Base-by-base conservation (phyloP, 2,113 vertebrate species). In the Scolopax mira region DNA sequence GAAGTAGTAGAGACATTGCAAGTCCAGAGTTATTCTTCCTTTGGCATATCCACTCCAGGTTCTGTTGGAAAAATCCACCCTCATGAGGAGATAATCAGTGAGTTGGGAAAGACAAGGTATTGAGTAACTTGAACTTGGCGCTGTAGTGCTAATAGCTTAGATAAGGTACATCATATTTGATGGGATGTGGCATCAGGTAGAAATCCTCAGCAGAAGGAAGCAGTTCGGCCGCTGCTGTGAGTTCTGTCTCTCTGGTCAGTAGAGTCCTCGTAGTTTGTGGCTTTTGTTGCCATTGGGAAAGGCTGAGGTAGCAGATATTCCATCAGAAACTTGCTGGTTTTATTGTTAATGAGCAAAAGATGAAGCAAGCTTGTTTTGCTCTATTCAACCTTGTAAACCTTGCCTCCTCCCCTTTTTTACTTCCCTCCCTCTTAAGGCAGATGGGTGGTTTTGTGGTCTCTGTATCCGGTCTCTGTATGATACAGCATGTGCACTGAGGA, bases 371-470 rank as follows among this genome's bases (percentile, higher is more conserved):
- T 69, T 90, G 85, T 84, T 86, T 80, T 60, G 73, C 85, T 80
- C 74, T 90, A 89, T 52, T 92, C 82, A 60, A 57, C 65, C 48
- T 83, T 30, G 44, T n/a, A 22, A 81, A 14, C 42, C 48, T 54
- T 79, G 35, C 41, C 91, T 91, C 84, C 89, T 95, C 82, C 89
- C 28, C 35, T 7, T 74, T 74, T 6, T 21, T 35, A 33, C 75
- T 89, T 39, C 72, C 61, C 85, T 90, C 93, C 90, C 55, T 88
- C 89, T 24, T 15, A 31, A 79, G 70, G 94, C 80, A 37, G 28
- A 21, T 22, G 70, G 89, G 72, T 75, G 90, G 92, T 42, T 85
- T 95, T 96, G 94, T 79, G 96, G 96, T 79, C 77, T 66, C 58
- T 37, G 77, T 88, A 90, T 97, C 96, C 90, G 95, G 89, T 51